A percentile compares a stretch with the other conserved stretches of the same genome.
Evolutionary conservation across 2,113 vertebrate species (phyloP).

Genomic region (Protomyctophum bolini): DNA sequence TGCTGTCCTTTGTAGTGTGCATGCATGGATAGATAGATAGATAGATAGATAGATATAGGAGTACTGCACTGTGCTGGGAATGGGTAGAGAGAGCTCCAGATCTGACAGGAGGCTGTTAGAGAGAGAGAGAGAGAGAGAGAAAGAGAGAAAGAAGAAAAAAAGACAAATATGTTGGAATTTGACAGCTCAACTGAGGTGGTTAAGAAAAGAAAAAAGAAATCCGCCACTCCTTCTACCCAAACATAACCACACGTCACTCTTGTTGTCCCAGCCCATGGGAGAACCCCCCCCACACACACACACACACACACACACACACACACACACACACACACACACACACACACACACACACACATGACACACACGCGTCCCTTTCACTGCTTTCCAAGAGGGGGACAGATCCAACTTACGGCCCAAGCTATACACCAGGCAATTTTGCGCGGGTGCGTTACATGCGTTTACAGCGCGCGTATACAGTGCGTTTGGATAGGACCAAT

Average conservation of each 20-base stretch:
- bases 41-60: slow-evolving; percentile 14
- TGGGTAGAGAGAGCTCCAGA: slow-evolving; percentile 40
- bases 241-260: slow-evolving; percentile 39
- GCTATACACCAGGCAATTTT: no score
- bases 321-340: no score
- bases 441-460: no score
- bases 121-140: slow-evolving; percentile 30
- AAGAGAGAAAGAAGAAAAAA: background rate
- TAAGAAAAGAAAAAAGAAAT: slow-evolving; percentile 1
- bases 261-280: slow-evolving; percentile 18
- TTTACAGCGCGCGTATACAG: no score
- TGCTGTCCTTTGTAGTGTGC: slow-evolving; percentile 57
- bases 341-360: no score
- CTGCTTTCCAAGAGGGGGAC: slow-evolving; percentile 20
- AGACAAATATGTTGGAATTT: slow-evolving; percentile 53
- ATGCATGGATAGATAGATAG: no score
- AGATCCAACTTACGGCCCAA: background rate
- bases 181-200: slow-evolving; percentile 56
- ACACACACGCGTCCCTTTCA: background rate
- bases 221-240: slow-evolving; percentile 22
- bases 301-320: no score
- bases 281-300: slow-evolving; percentile 8
- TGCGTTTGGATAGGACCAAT: no score
- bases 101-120: slow-evolving; percentile 51
- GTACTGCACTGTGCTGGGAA: slow-evolving; percentile 31